Conservation (phyloP, 2,888 invertebrate species). For the Drosophila paranaensis region DNA sequence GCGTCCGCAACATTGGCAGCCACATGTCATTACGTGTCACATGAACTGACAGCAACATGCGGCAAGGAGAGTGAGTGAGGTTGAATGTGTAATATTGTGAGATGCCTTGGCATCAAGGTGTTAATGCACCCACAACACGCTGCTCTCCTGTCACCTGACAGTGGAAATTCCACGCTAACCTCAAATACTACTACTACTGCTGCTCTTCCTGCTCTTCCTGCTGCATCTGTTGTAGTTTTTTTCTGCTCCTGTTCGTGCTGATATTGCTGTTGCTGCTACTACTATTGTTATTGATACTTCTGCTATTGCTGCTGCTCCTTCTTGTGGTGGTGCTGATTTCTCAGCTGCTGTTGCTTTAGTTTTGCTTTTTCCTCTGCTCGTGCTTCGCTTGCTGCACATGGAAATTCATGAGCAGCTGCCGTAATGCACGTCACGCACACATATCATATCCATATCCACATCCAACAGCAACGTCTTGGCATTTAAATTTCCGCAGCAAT, state of each 20-base stretch:
- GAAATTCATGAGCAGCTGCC: slow-evolving; percentile 28
- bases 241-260: background rate
- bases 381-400: slow-evolving; percentile 14
- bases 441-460: slow-evolving; percentile 24
- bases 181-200: background rate
- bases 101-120: slow-evolving; percentile 56
- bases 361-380: background rate
- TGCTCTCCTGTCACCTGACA: slow-evolving; percentile 49
- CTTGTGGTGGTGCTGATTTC: background rate
- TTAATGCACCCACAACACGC: slow-evolving; percentile 52
- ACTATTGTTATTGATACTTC: background rate
- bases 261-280: background rate
- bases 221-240: background rate
- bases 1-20: slow-evolving; percentile 68
- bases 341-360: background rate
- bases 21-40: slow-evolving; percentile 75
- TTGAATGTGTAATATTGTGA: slow-evolving; percentile 1
- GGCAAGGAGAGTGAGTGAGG: slow-evolving; percentile 18
- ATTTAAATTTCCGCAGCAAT: slow-evolving; percentile 68
- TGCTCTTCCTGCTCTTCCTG: background rate
- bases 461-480: slow-evolving; percentile 57
- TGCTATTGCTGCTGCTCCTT: background rate
- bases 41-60: slow-evolving; percentile 35
- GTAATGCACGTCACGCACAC: slow-evolving; percentile 38
- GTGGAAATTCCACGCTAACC: slow-evolving; percentile 40